phyloP scores from a whole-genome alignment of 2,797 vertebrate genomes.

The Prunella strophiata region DNA sequence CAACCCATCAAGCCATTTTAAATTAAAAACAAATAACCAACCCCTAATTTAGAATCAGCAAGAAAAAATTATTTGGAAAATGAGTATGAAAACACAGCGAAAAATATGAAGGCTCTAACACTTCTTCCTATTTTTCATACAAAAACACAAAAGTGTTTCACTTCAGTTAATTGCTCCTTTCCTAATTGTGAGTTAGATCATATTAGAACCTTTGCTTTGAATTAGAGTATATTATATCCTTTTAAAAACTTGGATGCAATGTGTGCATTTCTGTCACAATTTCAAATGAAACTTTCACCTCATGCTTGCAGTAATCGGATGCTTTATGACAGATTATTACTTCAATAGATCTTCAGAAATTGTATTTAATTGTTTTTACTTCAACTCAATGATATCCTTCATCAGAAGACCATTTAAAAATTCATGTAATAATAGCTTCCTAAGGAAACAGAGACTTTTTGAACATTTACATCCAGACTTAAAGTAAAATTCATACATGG shows the following conservation, averaged over 20 bases:
- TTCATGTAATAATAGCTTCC: slow-evolving; percentile 29
- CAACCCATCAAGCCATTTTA: background rate
- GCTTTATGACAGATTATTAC: background rate
- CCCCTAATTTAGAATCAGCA: background rate
- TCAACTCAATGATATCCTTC: background rate
- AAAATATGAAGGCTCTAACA: background rate
- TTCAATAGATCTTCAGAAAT: background rate
- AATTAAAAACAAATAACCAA: background rate
- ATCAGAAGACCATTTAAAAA: slow-evolving; percentile 40
- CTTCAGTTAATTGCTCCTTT: background rate
- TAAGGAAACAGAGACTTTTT: slow-evolving; percentile 47
- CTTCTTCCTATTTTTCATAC: background rate
- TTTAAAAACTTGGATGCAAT: background rate
- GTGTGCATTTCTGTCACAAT: background rate
- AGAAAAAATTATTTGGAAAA: background rate
- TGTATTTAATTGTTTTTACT: background rate
- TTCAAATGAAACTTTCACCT: background rate
- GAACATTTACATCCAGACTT: slow-evolving; percentile 54
- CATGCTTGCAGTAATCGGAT: background rate
- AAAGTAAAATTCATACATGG: slow-evolving; percentile 12
- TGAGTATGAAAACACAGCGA: background rate
- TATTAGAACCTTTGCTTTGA: background rate
- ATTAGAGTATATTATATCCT: background rate
- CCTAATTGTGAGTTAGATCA: background rate
- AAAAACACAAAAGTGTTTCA: background rate